Percentiles rank a stretch among this genome's conserved stretches.
These are phyloP conservation scores for Prionace glauca DNA, from an alignment of 2,797 vertebrate genomes.

Conservation along the genomic window DNA sequence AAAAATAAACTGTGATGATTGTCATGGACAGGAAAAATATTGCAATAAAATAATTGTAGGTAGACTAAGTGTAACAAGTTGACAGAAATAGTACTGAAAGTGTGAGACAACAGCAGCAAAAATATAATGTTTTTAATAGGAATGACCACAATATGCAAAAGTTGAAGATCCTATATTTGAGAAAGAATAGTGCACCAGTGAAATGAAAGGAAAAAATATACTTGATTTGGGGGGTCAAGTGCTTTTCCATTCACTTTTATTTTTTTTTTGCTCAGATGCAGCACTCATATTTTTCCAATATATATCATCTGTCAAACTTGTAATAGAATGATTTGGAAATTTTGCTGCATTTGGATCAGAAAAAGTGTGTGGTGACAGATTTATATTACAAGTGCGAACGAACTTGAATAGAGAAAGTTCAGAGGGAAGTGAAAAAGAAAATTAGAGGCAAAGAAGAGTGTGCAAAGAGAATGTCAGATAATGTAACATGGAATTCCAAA, in stretches of 20 bases:
- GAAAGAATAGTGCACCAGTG: not conserved
- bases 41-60: not conserved
- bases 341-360: not conserved
- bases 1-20: not conserved
- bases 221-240: not conserved
- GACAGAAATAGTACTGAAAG: not conserved
- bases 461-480: too few species aligned
- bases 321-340: not conserved
- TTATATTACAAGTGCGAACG: too few species aligned
- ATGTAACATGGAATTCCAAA: too few species aligned
- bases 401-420: too few species aligned
- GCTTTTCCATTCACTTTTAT: not conserved
- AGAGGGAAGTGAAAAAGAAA: too few species aligned
- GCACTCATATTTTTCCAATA: not conserved
- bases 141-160: not conserved
- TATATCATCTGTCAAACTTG: not conserved
- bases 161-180: not conserved
- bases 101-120: not conserved
- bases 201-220: not conserved
- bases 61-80: not conserved
- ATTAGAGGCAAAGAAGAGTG: too few species aligned
- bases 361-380: too few species aligned
- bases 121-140: not conserved
- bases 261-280: not conserved
- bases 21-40: not conserved